Base-by-base conservation (phyloP, 2,797 vertebrate genomes). In the Hippocampus kuda region DNA sequence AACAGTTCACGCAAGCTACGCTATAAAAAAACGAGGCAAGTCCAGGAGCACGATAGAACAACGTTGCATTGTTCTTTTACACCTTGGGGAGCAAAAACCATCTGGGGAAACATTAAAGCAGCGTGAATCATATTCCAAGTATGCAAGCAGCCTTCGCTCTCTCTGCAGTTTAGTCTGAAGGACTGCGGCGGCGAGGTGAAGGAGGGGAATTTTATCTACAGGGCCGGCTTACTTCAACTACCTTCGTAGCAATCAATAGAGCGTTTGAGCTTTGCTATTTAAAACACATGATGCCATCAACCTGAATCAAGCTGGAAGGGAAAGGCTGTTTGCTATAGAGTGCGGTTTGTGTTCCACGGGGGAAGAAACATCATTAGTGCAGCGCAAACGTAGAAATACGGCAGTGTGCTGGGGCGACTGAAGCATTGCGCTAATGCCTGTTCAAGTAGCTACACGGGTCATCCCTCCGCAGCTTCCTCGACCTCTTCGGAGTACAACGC, bases 81-180 rank as follows among this genome's bases (percentile, higher is more conserved):
- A 48, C 46, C 69, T 75, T 71, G n/a, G 42, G 67, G 75, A 70
- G 62, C 67, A 65, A 60, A 65, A 60, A 67, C 68, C 80, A 81
- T 80, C 73, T 83, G 34, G 82, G 78, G 75, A 81, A 75, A 70
- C 69, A 82, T 84, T 78, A 79, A 53, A 61, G 65, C 60, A 16
- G 65, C 73, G 68, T 51, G 15, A 78, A 81, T 74, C 67, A 79
- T 73, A 77, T 68, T 83, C 51, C 13, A 65, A 78, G 74, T 66
- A 78, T 65, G 72, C 70, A 69, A 46, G 68, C 65, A 69, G 62
- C 38, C 18, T 72, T 70, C 64, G 53, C 6, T 59, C 74, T 74
- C 24, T 56, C 60, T 46, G 63, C 66, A 68, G 70, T 54, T 78
- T 41, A 48, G 42, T 75, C 79, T 77, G 76, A 79, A 80, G 79